Evolutionary conservation across 2,888 invertebrate species (phyloP), one percentile per base, ranked within the genome.

Genomic region (Leptogaster cylindrica): DNA sequence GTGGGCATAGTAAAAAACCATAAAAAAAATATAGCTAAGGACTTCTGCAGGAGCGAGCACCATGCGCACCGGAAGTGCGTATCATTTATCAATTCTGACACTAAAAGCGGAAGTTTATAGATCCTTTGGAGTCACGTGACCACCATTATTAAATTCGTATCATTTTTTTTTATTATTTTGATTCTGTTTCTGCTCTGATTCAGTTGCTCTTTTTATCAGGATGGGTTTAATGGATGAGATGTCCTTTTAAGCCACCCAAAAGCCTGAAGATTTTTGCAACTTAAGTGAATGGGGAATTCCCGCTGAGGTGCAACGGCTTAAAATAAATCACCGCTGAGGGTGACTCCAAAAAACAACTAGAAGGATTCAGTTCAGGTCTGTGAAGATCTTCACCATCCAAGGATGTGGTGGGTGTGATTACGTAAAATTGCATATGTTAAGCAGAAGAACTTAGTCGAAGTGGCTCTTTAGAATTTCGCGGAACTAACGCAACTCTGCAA

Each of bases 81-180:
- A 64, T 65, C 70, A 70, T 70, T 70, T 68, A 70, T 70, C 66
- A 64, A 44, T 14, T 51, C 48, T 67, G 67, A 68, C 68, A 70
- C 66, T 44, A 61, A 67, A 66, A 68, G 65, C 68, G 70, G 70
- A 70, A 70, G 68, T 58, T 68, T 46, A 68, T 68, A 68, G 67
- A 70, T 70, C 68, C 70, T 52, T 44, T 16, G 31, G 41, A 65
- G 70, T 61, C 70, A 70, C 70, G 70, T 70, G 70, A 64, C 70
- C 63, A 55, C 65, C 70, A 68, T 70, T 70, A 70, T 70, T 70
- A 68, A 68, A 68, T 70, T 70, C 67, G 18, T 70, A 61, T 65
- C 66, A 27, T 70, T 61, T 65, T 46, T 48, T 46, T 46, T 31
- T 46, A 27, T 31, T 46, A 20, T 8, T 10, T 55, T 20, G n/a